Evolutionary conservation across 2,888 invertebrate genomes (phyloP), one percentile per base, ranked within the genome.

Genomic region (Hydrotaea cyrtoneurina): DNA sequence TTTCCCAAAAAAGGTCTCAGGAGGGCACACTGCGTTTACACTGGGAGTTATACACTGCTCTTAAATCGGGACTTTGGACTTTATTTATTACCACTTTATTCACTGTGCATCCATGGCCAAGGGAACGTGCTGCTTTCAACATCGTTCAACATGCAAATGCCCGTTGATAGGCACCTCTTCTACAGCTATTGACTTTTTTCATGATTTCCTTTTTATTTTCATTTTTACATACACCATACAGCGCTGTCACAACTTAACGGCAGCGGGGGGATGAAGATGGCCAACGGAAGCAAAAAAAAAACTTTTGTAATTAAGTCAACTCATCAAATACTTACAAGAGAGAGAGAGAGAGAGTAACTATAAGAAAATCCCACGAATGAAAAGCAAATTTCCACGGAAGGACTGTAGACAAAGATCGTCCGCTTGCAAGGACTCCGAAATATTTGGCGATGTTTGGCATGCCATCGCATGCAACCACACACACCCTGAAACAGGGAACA

Each of bases 221-320:
- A 36, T 64, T 74, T 26, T 31, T 26, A 46, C 53, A 17, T 43
- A 13, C 55, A 75, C 78, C 71, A 75, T 78, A 31, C 31, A 43
- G 7, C 11, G 59, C 50, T 10, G 7, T 31, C 72, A 53, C 64
- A 79, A 39, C 19, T 50, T 43, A 69, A 55, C 55, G 74, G 59
- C 31, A 50, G 50, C 36, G 31, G 26, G n/a, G 36, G n/a, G 66
- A 39, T n/a, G 15, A 10, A 43, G 64, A 46, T 31, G 62, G 31
- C 31, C 43, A 46, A 21, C 36, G n/a, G 50, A 21, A 21, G 17
- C 39, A 55, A 71, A 55, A 13, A 76, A 23, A 23, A 80, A 82
- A 82, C 55, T 82, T 82, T 78, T 71, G 85, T 82, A 85, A 85
- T 85, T 82, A 85, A 82, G 79, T 85, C 82, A 85, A 82, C 76